phyloP scores from a whole-genome alignment of 2,113 vertebrate genomes.

The Clinocottus analis region DNA sequence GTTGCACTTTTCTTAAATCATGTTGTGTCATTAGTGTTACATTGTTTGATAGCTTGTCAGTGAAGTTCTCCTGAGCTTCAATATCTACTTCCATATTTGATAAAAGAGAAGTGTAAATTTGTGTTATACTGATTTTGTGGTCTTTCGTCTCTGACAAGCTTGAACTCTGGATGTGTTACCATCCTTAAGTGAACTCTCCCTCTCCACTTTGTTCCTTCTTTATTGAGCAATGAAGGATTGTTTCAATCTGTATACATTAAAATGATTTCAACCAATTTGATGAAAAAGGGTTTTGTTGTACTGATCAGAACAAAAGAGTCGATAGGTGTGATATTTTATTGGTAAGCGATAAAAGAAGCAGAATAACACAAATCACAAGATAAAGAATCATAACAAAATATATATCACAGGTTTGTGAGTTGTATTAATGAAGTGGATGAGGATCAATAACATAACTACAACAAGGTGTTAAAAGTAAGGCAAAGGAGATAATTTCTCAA shows the following conservation, averaged over 20 bases:
- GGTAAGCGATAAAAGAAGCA: conserved; percentile 71
- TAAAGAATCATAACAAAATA: conserved; percentile 74
- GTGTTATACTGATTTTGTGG: conserved; percentile 56
- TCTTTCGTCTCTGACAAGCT: conserved; percentile 46
- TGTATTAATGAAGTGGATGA: conserved; percentile 75
- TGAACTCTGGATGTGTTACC: conserved; percentile 50
- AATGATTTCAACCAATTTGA: conserved; percentile 52
- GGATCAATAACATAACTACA: conserved; percentile 74
- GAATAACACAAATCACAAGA: conserved; percentile 75
- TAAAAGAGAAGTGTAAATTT: conserved; percentile 43
- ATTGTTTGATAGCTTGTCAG: conserved; percentile 59
- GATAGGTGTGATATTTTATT: conserved; percentile 75
- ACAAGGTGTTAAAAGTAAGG: conserved; percentile 73
- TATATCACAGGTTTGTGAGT: conserved; percentile 79
- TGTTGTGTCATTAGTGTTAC: conserved; percentile 52
- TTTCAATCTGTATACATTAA: conserved; percentile 63
- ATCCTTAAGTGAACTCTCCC: conserved; percentile 32
- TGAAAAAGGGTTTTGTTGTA: not conserved
- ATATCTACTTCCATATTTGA: conserved; percentile 64
- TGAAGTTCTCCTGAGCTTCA: conserved; percentile 55
- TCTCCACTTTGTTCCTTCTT: conserved; percentile 45
- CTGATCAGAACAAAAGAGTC: conserved; percentile 32
- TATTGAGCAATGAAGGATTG: conserved; percentile 34
- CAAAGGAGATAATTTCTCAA: conserved; percentile 73
- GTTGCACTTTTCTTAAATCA: conserved; percentile 58